Percentiles rank a stretch among this genome's conserved stretches.
phyloP scores from a whole-genome alignment of 2,113 vertebrate species.

The Baryphthengus martii region DNA sequence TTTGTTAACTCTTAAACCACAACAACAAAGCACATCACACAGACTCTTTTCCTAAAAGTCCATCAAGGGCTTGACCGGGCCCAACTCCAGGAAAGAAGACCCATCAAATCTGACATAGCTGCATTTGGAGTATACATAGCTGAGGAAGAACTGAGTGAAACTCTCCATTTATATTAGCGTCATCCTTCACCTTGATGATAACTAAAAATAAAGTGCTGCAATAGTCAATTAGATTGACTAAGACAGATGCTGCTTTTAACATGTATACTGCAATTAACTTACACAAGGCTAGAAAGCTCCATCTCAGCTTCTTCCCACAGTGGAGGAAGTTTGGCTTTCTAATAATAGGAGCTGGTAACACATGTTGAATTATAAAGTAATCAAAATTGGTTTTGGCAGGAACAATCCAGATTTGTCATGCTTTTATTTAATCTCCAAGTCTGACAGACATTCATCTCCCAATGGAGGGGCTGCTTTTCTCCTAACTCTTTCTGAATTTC shows the following conservation, averaged over 20 bases:
- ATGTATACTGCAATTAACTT: conserved; percentile 71
- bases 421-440: conserved; percentile 24
- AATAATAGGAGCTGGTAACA: conserved; percentile 67
- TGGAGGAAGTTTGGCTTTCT: conserved; percentile 62
- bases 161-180: conserved; percentile 42
- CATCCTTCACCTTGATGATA: conserved; percentile 59
- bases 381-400: conserved; percentile 62
- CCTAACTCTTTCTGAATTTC: background rate
- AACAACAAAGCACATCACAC: background rate
- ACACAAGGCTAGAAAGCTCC: conserved; percentile 48
- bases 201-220: conserved; percentile 64
- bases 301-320: conserved; percentile 47
- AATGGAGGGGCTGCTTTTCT: background rate
- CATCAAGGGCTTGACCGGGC: background rate
- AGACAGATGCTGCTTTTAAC: conserved; percentile 69
- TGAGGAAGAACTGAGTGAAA: background rate
- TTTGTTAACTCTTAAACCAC: too few species aligned
- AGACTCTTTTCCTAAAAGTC: background rate
- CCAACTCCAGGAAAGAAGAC: background rate
- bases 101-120: background rate
- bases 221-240: conserved; percentile 67
- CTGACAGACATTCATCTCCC: background rate
- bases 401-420: conserved; percentile 35
- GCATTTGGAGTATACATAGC: background rate
- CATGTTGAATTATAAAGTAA: conserved; percentile 66